These are phyloP conservation scores for Cephus pygmeus DNA, from an alignment of 2,888 invertebrate genomes.

Conservation along the genomic window DNA sequence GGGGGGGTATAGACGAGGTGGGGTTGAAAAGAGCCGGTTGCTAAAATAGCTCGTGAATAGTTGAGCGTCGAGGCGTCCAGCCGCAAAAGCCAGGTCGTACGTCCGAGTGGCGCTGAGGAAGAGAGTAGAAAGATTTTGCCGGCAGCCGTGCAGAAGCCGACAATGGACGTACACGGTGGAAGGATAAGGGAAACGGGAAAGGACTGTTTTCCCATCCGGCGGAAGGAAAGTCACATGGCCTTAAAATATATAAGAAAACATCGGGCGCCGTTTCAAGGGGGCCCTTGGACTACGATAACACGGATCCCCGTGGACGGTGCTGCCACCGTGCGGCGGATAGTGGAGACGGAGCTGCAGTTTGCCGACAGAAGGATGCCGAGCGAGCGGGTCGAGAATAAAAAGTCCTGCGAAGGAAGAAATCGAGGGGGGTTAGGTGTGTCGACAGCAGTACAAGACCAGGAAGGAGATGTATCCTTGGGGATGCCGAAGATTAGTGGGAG, in stretches of 20 bases:
- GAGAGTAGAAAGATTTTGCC: not conserved
- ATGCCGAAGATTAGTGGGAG: not conserved
- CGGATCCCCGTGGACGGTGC: not conserved
- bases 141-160: not conserved
- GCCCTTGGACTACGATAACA: not conserved
- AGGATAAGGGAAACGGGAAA: not conserved
- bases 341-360: slow-evolving; percentile 4
- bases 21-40: not conserved
- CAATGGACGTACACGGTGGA: not conserved
- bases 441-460: not conserved
- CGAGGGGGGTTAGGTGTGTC: not conserved
- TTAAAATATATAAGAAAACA: slow-evolving; percentile 4
- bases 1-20: not conserved
- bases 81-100: not conserved
- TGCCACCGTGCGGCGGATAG: not conserved
- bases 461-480: not conserved
- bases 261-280: not conserved
- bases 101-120: not conserved
- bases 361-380: not conserved
- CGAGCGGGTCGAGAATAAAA: not conserved
- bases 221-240: slow-evolving; percentile 1
- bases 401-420: slow-evolving; percentile 6
- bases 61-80: not conserved
- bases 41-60: slow-evolving; percentile 2
- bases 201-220: not conserved